These are phyloP conservation scores for Papilio protenor DNA, from an alignment of 2,888 invertebrate species.

Conservation along the genomic window DNA sequence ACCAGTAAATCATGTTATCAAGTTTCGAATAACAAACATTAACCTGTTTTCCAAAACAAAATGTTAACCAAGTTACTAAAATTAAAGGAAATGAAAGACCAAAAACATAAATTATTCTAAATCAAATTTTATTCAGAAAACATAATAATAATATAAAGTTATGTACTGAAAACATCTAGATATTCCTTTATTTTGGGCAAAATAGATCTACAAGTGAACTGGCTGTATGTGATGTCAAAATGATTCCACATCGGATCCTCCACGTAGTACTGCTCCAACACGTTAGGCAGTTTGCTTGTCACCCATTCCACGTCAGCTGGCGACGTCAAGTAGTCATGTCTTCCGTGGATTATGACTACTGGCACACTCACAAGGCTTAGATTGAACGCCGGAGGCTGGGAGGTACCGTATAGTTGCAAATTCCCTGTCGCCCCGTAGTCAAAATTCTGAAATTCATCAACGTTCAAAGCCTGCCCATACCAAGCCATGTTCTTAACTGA, in stretches of 20 bases:
- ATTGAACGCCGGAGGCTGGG: constrained; percentile 62
- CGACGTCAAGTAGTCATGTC: constrained; percentile 85
- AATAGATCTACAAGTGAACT: constrained; percentile 53
- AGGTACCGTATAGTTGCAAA: constrained; percentile 59
- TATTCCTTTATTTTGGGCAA: constrained; percentile 56
- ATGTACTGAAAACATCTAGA: constrained; percentile 49
- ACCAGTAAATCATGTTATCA: too few relatives aligned
- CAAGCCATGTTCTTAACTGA: constrained; percentile 64
- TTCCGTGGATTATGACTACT: constrained; percentile 63
- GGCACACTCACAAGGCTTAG: constrained; percentile 62
- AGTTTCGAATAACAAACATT: too few relatives aligned
- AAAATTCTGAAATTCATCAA: constrained; percentile 62
- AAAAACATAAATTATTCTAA: background rate
- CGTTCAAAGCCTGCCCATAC: constrained; percentile 65
- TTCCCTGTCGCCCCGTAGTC: constrained; percentile 64
- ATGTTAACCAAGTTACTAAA: background rate
- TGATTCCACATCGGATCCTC: constrained; percentile 72
- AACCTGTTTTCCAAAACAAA: too few relatives aligned
- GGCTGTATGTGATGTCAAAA: constrained; percentile 61
- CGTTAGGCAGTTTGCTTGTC: constrained; percentile 80
- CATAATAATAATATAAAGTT: background rate
- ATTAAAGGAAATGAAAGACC: background rate
- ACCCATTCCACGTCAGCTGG: constrained; percentile 83
- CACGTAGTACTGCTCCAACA: constrained; percentile 82
- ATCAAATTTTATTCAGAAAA: background rate